These are phyloP conservation scores for Plebejus melissa DNA, from an alignment of 2,888 invertebrate genomes.

Conservation along the genomic window DNA sequence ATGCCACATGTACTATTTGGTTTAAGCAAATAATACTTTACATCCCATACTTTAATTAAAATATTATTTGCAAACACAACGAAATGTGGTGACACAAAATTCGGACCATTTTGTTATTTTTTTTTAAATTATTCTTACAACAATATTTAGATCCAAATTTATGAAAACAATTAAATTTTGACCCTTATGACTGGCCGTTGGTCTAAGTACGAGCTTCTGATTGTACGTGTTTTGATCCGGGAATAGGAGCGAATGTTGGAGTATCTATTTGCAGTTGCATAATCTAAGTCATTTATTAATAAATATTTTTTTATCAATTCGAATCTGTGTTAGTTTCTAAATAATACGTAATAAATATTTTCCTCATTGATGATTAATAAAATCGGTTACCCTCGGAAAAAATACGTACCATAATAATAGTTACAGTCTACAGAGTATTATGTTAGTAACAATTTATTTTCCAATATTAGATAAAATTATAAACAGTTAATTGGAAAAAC, in stretches of 20 bases:
- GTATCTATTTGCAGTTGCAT: neutral
- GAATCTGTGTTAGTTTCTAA: neutral
- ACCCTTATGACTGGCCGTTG: no score
- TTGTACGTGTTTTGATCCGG: neutral
- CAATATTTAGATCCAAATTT: neutral
- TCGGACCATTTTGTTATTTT: neutral
- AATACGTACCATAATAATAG: neutral
- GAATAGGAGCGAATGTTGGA: neutral
- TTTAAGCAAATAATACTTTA: no score
- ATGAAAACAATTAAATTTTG: neutral
- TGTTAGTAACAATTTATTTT: neutral
- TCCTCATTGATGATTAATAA: neutral
- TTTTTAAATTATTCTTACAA: neutral
- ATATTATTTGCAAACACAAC: no score
- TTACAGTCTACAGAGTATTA: neutral
- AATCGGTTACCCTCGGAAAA: neutral
- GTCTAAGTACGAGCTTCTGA: neutral
- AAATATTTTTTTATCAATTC: neutral
- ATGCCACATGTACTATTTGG: no score
- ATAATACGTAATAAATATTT: neutral
- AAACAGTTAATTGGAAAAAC: neutral
- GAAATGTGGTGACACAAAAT: no score
- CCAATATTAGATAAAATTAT: neutral
- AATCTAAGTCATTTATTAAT: neutral
- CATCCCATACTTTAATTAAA: no score